These are phyloP conservation scores for Yasuhikotakia modesta DNA, from an alignment of 2,797 vertebrate species.

Conservation along the genomic window DNA sequence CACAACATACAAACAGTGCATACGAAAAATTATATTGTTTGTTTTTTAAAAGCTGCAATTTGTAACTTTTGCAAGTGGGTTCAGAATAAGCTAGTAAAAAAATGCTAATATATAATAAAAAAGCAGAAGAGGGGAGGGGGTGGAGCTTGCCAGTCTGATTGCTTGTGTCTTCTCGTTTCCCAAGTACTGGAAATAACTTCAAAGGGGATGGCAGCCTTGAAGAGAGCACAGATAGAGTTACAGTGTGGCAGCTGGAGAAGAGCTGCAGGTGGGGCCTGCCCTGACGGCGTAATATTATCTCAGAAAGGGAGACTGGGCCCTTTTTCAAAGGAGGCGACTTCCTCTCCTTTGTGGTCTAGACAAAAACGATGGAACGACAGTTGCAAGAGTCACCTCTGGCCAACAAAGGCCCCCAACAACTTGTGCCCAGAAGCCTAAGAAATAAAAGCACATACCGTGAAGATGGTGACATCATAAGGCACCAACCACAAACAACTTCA, in stretches of 20 bases:
- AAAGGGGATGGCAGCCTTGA: slow-evolving; percentile 81
- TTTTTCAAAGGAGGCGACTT: slow-evolving; percentile 76
- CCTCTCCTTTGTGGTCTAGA: slow-evolving; percentile 77
- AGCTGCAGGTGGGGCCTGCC: slow-evolving; percentile 77
- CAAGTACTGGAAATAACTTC: slow-evolving; percentile 88
- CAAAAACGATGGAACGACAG: slow-evolving; percentile 66
- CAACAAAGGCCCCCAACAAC: slow-evolving; percentile 38
- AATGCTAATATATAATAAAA: not conserved
- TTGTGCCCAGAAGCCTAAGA: slow-evolving; percentile 5
- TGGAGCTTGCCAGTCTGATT: slow-evolving; percentile 65
- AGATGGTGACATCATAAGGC: slow-evolving; percentile 41
- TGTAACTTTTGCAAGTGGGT: not conserved
- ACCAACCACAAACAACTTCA: slow-evolving; percentile 35
- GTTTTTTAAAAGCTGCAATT: no score
- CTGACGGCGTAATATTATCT: slow-evolving; percentile 79
- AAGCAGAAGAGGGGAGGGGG: slow-evolving; percentile 8
- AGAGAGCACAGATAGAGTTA: slow-evolving; percentile 79
- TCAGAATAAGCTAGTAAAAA: not conserved
- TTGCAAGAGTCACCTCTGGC: slow-evolving; percentile 53
- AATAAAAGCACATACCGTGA: not conserved
- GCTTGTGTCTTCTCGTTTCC: slow-evolving; percentile 65
- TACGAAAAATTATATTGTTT: no score
- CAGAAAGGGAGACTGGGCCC: slow-evolving; percentile 71
- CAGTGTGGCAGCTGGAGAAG: slow-evolving; percentile 80
- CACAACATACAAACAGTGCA: no score